These are phyloP conservation scores for Platypus cylindrus DNA, from an alignment of 2,888 invertebrate species.

Conservation along the genomic window DNA sequence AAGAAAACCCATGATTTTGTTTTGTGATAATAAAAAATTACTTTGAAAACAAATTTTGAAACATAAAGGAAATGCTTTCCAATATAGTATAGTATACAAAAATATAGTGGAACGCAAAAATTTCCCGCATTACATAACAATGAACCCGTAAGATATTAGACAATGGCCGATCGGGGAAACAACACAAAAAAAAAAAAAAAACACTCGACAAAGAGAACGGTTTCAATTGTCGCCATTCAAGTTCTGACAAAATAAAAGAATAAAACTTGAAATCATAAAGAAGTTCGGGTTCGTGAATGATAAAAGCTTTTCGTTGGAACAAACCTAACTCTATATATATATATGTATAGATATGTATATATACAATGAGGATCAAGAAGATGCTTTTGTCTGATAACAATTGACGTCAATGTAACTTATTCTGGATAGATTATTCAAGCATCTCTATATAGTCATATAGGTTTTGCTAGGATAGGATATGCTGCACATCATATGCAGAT, in stretches of 20 bases:
- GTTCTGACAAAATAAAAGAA: conserved; percentile 31
- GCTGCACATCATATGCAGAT: no score
- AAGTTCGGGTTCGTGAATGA: conserved; percentile 30
- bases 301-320: conserved; percentile 28
- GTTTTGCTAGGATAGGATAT: no score
- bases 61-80: conserved; percentile 24
- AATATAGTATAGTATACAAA: no score
- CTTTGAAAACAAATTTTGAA: conserved; percentile 12
- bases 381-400: conserved; percentile 24
- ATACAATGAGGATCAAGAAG: conserved; percentile 33
- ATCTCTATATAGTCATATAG: no score
- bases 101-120: conserved; percentile 22
- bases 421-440: conserved; percentile 5
- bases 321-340: no score
- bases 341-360: no score
- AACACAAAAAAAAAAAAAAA: no score
- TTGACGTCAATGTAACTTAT: conserved; percentile 8
- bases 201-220: conserved; percentile 31
- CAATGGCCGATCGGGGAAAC: conserved; percentile 33
- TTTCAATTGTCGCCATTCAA: conserved; percentile 35
- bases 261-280: conserved; percentile 30
- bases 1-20: no score
- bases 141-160: conserved; percentile 32
- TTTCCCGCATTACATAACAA: conserved; percentile 30
- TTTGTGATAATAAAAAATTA: no score